Base-by-base conservation (phyloP, 2,888 invertebrate species). In the Sericinus montela region DNA sequence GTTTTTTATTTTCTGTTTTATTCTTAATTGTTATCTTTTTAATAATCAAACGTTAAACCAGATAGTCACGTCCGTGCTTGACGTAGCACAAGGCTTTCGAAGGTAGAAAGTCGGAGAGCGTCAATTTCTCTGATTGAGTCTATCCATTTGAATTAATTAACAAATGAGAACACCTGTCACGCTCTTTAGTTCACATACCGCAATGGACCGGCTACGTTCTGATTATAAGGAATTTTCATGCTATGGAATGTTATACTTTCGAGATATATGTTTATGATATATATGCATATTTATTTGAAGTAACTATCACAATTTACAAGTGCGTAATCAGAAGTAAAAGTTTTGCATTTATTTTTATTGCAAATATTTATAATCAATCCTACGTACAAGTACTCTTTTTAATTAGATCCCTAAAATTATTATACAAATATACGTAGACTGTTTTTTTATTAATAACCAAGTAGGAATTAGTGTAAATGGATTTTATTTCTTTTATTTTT, bases 71-170 rank as follows among this genome's bases (percentile, higher is more conserved):
- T 11, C 23, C 7, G 11, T 13, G 83, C 85, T 81, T 84, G 78
- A 80, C 78, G 72, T 78, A 68, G 66, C 65, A 58, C 60, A 56
- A 63, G 71, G 69, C 77, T 73, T 75, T 78, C 75, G 69, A 64
- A 39, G 28, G 58, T 83, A 85, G 87, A 88, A 88, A 88, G 86
- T 82, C 74, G 76, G 65, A 66, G 65, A 75, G 70, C 80, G 65
- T 78, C 72, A 85, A 78, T 87, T 83, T 85, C 84, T 88, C 81
- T 81, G 81, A 85, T 85, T 83, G 81, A 80, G 77, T 79, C 68
- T 83, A 76, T 80, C 75, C 81, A 78, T 81, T 78, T 78, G 84
- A 80, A 87, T 88, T 86, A 83, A 86, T 88, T 87, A 86, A 66
- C 67, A 61, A 85, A 80, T 76, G 83, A 84, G 86, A 83, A 67